Base-by-base conservation (phyloP, 2,113 vertebrate species). In the Egretta garzetta region DNA sequence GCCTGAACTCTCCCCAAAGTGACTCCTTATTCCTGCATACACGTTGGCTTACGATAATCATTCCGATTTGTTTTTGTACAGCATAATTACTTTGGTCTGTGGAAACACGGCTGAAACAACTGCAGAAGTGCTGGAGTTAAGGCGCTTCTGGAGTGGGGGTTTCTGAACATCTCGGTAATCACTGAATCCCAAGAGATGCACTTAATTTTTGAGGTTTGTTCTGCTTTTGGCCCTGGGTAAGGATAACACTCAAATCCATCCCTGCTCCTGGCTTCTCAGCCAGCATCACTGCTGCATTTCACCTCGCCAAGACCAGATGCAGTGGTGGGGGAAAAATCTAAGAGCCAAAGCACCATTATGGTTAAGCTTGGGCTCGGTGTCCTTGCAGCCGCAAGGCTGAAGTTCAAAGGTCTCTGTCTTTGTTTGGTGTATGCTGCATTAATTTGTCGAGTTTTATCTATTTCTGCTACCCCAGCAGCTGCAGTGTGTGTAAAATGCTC, bases 361-460 rank as follows among this genome's bases (percentile, higher is more conserved):
- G 43, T n/a, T 63, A n/a, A 37, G 59, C 39, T 28, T 3, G 26
- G 50, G 63, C 13, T 77, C 30, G 13, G 37, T 28, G 55, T 47
- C 62, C 70, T 37, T 33, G 2, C 37, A 50, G 30, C 50, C 41
- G 0, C 10, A 4, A 9, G 62, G 77, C 55, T 74, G 72, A 39
- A 81, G 74, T 82, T 88, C 59, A 35, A 60, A 84, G 88, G 56
- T 49, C 63, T 10, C 52, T 53, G 6, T 77, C 49, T 95, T 79
- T 32, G 21, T 64, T 82, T 35, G 79, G 58, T 5, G 4, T 39
- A 26, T 2, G 14, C 62, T 56, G 43, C 8, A 80, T 74, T 95
- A 74, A 95, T 97, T 97, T 75, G 86, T 95, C 83, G 19, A 33
- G 35, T 89, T 91, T 86, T 88, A 64, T 70, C 90, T 49, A 3